Evolutionary conservation across 2,797 vertebrate genomes (phyloP).

Genomic region (Neomorphus geoffroyi): DNA sequence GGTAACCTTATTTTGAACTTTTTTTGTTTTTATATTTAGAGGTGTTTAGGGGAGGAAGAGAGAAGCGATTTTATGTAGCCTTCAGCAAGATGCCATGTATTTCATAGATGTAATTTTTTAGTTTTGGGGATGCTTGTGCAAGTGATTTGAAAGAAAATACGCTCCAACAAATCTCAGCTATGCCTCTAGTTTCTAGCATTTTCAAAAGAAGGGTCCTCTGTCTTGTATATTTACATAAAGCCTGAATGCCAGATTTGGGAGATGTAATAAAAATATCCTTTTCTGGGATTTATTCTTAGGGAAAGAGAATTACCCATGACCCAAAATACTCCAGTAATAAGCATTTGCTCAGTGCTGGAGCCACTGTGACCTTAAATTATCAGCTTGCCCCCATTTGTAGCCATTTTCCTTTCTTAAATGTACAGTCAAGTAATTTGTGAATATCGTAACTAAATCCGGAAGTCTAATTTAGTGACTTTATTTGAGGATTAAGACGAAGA

Average conservation of each 20-base stretch:
- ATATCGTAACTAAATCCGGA: slow-evolving; percentile 65
- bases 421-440: slow-evolving; percentile 43
- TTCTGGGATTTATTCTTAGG: slow-evolving; percentile 30
- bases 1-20: slow-evolving; percentile 20
- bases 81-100: background rate
- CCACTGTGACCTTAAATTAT: slow-evolving; percentile 34
- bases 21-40: slow-evolving; percentile 15
- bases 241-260: slow-evolving; percentile 38
- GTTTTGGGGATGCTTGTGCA: background rate
- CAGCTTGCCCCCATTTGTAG: slow-evolving; percentile 37
- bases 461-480: slow-evolving; percentile 50
- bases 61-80: background rate
- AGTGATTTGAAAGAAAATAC: background rate
- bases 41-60: slow-evolving; percentile 24
- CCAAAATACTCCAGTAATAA: slow-evolving; percentile 44
- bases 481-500: slow-evolving; percentile 50
- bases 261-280: slow-evolving; percentile 43
- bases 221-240: slow-evolving; percentile 27
- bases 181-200: background rate
- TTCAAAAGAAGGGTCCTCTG: slow-evolving; percentile 29
- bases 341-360: slow-evolving; percentile 22
- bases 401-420: slow-evolving; percentile 18
- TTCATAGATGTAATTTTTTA: background rate
- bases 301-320: slow-evolving; percentile 46
- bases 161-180: slow-evolving; percentile 33